Evolutionary conservation across 1,140 invertebrate genomes (phyloP).

Genomic region (Achroia grisella): DNA sequence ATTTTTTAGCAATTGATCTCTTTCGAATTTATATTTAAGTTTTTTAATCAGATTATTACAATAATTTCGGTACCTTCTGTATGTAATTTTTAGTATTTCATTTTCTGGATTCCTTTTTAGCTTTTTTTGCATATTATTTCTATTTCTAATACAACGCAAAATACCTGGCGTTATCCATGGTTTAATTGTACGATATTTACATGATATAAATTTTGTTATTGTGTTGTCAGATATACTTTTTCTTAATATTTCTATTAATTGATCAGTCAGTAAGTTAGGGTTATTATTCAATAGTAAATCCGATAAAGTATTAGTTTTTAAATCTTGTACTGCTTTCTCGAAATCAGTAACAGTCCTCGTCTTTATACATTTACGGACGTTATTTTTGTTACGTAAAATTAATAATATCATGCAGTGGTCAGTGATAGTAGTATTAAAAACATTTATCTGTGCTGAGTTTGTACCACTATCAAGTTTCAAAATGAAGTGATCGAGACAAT

Average conservation of each 20-base stretch:
- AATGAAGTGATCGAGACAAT: background rate
- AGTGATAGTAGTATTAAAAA: background rate
- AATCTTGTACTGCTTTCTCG: background rate
- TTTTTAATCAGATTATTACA: constrained; percentile 4
- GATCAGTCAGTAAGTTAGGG: background rate
- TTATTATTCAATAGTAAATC: background rate
- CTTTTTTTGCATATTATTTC: constrained; percentile 6
- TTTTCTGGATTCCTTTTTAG: background rate
- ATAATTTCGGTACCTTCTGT: constrained; percentile 4
- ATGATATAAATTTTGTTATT: background rate
- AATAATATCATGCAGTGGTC: background rate
- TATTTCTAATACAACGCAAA: background rate
- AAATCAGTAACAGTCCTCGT: background rate
- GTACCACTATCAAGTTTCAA: background rate
- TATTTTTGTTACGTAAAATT: background rate
- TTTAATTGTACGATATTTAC: background rate
- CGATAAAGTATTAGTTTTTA: background rate
- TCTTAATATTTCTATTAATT: background rate
- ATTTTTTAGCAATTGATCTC: background rate
- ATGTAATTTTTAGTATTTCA: background rate
- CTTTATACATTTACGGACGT: background rate
- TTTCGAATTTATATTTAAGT: background rate
- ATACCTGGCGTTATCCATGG: constrained; percentile 6
- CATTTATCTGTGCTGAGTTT: background rate
- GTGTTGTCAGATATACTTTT: background rate